A percentile compares a stretch with the other conserved stretches of the same genome.
phyloP scores from a whole-genome alignment of 2,888 invertebrate genomes.

The Anthophora plumipes region DNA sequence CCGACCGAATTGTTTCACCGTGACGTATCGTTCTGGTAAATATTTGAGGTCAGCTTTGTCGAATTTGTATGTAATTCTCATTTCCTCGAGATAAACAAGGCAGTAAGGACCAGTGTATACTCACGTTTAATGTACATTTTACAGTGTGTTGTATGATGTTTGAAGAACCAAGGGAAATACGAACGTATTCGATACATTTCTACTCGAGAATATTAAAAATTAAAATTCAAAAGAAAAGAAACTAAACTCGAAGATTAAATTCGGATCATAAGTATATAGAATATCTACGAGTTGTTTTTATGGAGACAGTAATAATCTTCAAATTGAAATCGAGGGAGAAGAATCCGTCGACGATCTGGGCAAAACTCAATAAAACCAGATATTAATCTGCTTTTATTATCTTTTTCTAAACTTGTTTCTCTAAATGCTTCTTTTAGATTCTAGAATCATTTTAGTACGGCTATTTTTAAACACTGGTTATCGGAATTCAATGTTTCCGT shows the following conservation, averaged over 20 bases:
- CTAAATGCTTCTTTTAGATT: neutral
- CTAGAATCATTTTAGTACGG: neutral
- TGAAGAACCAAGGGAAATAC: neutral
- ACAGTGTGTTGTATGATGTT: neutral
- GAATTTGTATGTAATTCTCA: slow-evolving; percentile 8
- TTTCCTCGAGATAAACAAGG: slow-evolving; percentile 1
- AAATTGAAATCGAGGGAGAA: neutral
- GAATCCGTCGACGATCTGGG: neutral
- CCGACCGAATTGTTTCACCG: slow-evolving; percentile 29
- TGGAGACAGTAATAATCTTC: neutral
- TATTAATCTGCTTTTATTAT: neutral
- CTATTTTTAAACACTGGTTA: neutral
- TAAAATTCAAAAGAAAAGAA: neutral
- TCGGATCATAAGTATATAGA: neutral
- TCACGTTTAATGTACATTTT: neutral
- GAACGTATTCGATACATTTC: neutral
- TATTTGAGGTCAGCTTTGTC: slow-evolving; percentile 33
- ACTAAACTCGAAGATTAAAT: neutral
- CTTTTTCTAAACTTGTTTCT: neutral
- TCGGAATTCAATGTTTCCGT: neutral
- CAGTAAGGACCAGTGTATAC: neutral
- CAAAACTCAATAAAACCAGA: neutral
- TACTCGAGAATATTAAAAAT: neutral
- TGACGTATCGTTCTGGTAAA: slow-evolving; percentile 33
- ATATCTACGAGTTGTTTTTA: neutral